Evolutionary conservation across 2,113 vertebrate species (phyloP).

Genomic region (Datnioides undecimradiatus): DNA sequence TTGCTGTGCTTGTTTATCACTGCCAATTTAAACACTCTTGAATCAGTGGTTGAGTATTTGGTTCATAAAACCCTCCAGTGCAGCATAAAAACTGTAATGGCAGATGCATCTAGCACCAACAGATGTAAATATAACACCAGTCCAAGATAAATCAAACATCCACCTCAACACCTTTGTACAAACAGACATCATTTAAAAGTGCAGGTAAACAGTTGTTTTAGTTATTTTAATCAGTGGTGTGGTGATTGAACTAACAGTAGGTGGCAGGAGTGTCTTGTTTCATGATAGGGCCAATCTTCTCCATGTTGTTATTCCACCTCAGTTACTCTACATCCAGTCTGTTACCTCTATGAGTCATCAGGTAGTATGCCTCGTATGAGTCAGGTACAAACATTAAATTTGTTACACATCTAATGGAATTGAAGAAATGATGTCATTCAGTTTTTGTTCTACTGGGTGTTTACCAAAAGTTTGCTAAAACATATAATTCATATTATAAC

Average conservation of each 20-base stretch:
- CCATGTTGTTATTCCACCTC: constrained; percentile 16
- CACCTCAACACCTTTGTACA: background rate
- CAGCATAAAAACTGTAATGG: background rate
- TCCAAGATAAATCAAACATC: background rate
- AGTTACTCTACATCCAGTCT: background rate
- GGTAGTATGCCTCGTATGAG: background rate
- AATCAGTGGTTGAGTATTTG: background rate
- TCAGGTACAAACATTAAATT: background rate
- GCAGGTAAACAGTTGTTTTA: background rate
- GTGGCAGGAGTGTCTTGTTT: constrained; percentile 69
- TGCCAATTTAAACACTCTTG: background rate
- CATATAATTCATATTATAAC: too few species aligned
- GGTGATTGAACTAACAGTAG: constrained; percentile 66
- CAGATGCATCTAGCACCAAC: background rate
- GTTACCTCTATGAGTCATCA: background rate
- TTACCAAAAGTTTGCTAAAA: too few species aligned
- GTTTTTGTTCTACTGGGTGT: too few species aligned
- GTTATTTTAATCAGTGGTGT: constrained; percentile 7
- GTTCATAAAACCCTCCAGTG: background rate
- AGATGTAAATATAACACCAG: background rate
- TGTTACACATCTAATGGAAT: too few species aligned
- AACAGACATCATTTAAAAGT: background rate
- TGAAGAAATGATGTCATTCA: too few species aligned
- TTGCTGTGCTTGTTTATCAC: background rate
- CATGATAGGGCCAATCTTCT: background rate